Percentiles rank a stretch among this genome's conserved stretches.
These are phyloP conservation scores for Acronicta leporina DNA, from an alignment of 2,888 invertebrate species.

Conservation along the genomic window DNA sequence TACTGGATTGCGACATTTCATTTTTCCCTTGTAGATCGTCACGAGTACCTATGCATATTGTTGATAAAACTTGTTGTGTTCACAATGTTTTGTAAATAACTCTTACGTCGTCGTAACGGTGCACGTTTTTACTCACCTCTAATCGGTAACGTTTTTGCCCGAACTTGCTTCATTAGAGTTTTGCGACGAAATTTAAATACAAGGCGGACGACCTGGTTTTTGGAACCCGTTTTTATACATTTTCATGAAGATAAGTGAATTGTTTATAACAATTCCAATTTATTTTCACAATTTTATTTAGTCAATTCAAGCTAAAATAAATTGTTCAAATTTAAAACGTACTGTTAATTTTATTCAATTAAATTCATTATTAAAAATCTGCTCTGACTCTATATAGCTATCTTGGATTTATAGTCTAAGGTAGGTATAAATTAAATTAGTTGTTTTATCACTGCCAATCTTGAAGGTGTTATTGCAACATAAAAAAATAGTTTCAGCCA, in stretches of 20 bases:
- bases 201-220: constrained; percentile 6
- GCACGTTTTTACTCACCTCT: constrained; percentile 26
- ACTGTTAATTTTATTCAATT: no score
- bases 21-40: constrained; percentile 40
- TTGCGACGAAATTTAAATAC: constrained; percentile 40
- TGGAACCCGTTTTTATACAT: constrained; percentile 19
- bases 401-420: no score
- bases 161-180: constrained; percentile 31
- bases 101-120: constrained; percentile 40
- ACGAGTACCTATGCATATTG: constrained; percentile 30
- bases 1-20: constrained; percentile 18
- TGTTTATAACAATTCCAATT: neutral
- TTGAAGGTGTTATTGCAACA: no score
- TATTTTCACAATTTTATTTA: neutral
- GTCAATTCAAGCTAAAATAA: neutral
- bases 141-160: constrained; percentile 32
- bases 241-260: constrained; percentile 22
- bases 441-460: no score
- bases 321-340: no score
- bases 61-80: constrained; percentile 55
- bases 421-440: no score
- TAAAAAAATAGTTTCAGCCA: no score
- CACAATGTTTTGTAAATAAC: constrained; percentile 59
- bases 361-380: no score
- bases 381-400: no score